Evolutionary conservation across 2,888 invertebrate species (phyloP).

Genomic region (Panopea generosa): DNA sequence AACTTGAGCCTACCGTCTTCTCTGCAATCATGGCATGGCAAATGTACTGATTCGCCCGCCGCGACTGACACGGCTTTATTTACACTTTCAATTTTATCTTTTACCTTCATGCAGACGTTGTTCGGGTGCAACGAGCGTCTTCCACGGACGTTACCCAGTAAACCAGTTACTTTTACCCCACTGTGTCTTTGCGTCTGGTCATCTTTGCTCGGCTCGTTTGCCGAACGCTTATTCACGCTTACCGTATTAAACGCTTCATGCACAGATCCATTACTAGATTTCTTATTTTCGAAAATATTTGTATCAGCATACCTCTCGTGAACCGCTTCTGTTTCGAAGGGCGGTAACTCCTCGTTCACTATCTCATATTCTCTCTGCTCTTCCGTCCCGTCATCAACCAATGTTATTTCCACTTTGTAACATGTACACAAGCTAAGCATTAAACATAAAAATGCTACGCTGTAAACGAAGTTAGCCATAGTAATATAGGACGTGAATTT

Average conservation of each 20-base stretch:
- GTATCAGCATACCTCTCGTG: neutral
- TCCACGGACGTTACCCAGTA: constrained; percentile 21
- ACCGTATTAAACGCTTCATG: neutral
- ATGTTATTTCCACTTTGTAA: constrained; percentile 22
- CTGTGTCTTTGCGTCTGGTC: neutral
- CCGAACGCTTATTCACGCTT: neutral
- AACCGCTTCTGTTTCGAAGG: constrained; percentile 18
- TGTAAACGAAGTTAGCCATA: too few relatives aligned
- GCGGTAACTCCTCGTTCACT: constrained; percentile 38
- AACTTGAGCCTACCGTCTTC: constrained; percentile 10
- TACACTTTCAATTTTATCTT: neutral
- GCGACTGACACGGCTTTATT: constrained; percentile 46
- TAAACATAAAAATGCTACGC: too few relatives aligned
- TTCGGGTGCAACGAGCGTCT: neutral
- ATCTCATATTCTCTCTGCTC: constrained; percentile 24
- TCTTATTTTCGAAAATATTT: neutral
- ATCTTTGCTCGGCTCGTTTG: neutral
- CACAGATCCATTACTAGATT: neutral
- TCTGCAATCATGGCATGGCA: constrained; percentile 60
- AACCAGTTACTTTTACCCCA: constrained; percentile 42
- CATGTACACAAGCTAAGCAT: neutral
- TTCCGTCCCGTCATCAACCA: neutral
- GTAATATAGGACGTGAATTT: too few relatives aligned
- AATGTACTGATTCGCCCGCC: constrained; percentile 38
- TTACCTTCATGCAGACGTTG: neutral